Evolutionary conservation across 2,113 vertebrate genomes (phyloP), one percentile per base, ranked within the genome.

Genomic region (Coturnix japonica): DNA sequence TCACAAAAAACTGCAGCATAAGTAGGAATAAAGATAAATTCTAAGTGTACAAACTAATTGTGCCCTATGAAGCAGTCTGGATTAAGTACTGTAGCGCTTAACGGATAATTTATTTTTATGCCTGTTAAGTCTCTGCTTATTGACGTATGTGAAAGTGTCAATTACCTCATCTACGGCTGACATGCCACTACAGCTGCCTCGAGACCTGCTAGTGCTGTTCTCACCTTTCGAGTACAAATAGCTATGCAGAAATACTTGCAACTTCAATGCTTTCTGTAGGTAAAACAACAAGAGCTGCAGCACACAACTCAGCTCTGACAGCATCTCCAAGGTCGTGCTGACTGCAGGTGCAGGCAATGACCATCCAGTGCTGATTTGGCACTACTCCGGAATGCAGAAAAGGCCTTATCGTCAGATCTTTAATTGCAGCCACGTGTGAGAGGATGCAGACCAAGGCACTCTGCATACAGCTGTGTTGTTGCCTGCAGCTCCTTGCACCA

Each of bases 321-420:
- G 76, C 44, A 65, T 69, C 39, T 41, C 76, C 67, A 85, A 82
- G 78, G 84, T 70, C 19, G 0, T 2, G 4, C 41, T 60, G 71
- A 80, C 67, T 70, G 81, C 95, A 94, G 90, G 63, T 91, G 90
- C 31, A 59, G 87, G 81, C 71, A 54, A 41, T 0, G 4, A 67
- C 75, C 93, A 91, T 78, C 77, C 87, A 81, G 93, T 65, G 94
- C 95, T 95, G 95, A 95, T 89, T 81, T 86, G 88, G 90, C 93
- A 61, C 21, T 65, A 41, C 66, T 65, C 5, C 1, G 80, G 72
- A 90, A 84, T 1, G 0, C 73, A 85, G 88, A 87, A 77, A 70
- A 74, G 77, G 86, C 83, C 41, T 0, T 5, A 41, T 61, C 18
- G 20, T 91, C 83, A 94, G 73, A 78, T 79, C 83, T 90, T 89